These are phyloP conservation scores for Menidia beryllina DNA, from an alignment of 2,113 vertebrate genomes.

Conservation along the genomic window DNA sequence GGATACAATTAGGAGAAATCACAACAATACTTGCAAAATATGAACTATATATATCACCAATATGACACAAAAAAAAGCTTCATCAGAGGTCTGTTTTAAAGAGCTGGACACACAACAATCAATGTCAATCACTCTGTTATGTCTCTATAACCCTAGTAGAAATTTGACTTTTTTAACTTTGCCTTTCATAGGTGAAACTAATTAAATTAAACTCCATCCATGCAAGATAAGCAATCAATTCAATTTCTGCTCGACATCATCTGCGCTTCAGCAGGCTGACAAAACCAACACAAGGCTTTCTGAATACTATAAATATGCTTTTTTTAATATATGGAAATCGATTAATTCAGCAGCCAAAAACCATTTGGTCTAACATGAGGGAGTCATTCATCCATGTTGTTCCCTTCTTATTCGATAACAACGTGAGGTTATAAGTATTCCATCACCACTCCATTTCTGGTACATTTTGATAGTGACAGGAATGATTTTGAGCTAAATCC, in stretches of 20 bases:
- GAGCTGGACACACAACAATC: no score
- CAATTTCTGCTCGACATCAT: not conserved
- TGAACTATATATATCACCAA: no score
- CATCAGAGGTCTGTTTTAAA: no score
- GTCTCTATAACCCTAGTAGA: not conserved
- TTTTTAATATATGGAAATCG: slow-evolving; percentile 48
- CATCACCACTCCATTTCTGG: slow-evolving; percentile 21
- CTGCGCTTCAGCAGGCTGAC: slow-evolving; percentile 13
- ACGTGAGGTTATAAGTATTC: slow-evolving; percentile 58
- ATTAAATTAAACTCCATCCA: not conserved
- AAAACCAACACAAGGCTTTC: slow-evolving; percentile 9
- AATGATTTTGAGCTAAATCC: slow-evolving; percentile 42
- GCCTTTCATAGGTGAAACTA: not conserved
- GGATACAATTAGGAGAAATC: no score
- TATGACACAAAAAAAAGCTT: no score
- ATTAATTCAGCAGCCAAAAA: slow-evolving; percentile 64
- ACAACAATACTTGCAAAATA: no score
- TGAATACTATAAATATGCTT: slow-evolving; percentile 49
- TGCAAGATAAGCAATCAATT: not conserved
- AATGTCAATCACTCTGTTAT: no score
- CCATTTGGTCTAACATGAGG: slow-evolving; percentile 52
- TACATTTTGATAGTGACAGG: slow-evolving; percentile 44
- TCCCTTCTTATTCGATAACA: slow-evolving; percentile 38
- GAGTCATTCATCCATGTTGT: slow-evolving; percentile 48
- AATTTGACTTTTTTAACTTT: not conserved